Conservation (phyloP, 2,113 vertebrate species). For the Platysternon megacephalum region DNA sequence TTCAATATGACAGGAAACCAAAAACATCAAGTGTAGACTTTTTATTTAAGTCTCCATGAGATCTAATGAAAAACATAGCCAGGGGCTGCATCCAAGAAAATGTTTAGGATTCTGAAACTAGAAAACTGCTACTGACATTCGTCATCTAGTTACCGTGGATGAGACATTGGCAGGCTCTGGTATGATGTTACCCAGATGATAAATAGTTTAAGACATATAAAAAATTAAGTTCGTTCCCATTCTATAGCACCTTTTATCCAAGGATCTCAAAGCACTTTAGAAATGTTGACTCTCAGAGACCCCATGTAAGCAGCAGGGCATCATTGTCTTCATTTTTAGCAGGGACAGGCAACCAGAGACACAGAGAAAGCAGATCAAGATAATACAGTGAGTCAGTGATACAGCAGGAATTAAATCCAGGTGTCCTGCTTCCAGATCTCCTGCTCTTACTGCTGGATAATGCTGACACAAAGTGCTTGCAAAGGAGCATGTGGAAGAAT, state of each 20-base stretch:
- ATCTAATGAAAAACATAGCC: conserved; percentile 52
- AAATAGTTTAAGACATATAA: neutral
- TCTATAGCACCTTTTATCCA: neutral
- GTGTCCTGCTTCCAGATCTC: neutral
- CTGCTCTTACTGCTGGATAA: neutral
- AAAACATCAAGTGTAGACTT: conserved; percentile 30
- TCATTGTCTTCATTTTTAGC: neutral
- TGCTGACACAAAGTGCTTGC: rapidly evolving
- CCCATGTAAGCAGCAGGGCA: neutral
- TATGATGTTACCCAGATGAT: neutral
- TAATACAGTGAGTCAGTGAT: neutral
- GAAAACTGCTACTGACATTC: neutral
- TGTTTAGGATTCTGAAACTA: neutral
- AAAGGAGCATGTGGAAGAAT: neutral
- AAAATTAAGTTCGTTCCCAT: neutral
- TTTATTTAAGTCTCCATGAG: neutral
- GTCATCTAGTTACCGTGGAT: neutral
- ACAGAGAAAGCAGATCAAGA: neutral
- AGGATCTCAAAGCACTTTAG: neutral
- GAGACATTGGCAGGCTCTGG: neutral
- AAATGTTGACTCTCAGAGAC: neutral
- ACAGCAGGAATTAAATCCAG: neutral
- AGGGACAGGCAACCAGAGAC: neutral
- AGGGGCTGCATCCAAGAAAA: neutral
- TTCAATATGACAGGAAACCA: conserved; percentile 64